Percentiles rank a stretch among this genome's conserved stretches.
Evolutionary conservation across 2,797 vertebrate species (phyloP).

Genomic region (Smutsia gigantea): DNA sequence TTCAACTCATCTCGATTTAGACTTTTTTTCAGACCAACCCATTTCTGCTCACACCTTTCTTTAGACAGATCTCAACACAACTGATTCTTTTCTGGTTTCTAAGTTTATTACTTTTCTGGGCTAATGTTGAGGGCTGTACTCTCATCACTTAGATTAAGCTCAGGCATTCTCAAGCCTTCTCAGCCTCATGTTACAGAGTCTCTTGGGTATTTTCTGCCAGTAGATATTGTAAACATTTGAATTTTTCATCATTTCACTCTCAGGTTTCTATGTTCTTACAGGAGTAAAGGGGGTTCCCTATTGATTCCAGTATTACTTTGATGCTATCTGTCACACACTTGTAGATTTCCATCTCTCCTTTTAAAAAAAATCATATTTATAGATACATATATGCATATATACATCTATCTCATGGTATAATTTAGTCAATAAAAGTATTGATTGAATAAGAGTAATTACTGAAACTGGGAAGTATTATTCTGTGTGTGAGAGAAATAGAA

Average conservation of each 20-base stretch:
- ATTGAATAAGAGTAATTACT: background rate
- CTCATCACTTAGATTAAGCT: background rate
- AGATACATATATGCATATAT: background rate
- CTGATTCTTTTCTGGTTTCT: background rate
- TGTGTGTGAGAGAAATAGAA: background rate
- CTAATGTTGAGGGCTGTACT: background rate
- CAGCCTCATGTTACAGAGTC: too few species aligned
- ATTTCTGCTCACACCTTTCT: background rate
- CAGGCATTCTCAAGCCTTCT: background rate
- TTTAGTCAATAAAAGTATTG: background rate
- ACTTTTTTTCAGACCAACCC: background rate
- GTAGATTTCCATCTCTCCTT: background rate
- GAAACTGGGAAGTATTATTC: background rate
- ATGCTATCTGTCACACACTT: background rate
- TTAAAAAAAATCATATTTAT: background rate
- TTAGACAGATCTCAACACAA: background rate
- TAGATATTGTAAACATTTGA: background rate
- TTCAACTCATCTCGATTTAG: background rate
- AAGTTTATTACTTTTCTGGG: background rate
- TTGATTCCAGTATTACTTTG: background rate
- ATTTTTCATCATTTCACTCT: background rate
- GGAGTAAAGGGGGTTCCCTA: fast-evolving
- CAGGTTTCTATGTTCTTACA: background rate
- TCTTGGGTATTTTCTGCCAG: background rate
- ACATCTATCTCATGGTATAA: background rate